These are phyloP conservation scores for Dendrolimus houi DNA, from an alignment of 2,888 invertebrate genomes.

Conservation along the genomic window DNA sequence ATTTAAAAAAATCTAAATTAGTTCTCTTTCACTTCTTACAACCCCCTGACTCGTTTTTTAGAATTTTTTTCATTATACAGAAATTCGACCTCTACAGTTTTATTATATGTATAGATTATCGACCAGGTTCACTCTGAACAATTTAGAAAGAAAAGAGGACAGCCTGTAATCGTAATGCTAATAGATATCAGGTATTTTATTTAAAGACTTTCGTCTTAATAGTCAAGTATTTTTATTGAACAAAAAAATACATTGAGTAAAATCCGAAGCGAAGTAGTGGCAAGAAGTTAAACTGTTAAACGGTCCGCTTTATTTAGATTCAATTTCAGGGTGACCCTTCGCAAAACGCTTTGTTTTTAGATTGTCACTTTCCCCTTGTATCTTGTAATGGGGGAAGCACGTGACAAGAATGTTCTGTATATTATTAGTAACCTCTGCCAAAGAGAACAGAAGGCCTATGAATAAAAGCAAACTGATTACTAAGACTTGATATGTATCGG, in stretches of 20 bases:
- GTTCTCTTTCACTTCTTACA: too few species aligned
- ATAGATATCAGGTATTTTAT: too few species aligned
- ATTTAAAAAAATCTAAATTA: too few species aligned
- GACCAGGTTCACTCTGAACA: too few species aligned
- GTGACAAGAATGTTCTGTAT: slow-evolving; percentile 47
- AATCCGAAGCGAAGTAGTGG: slow-evolving; percentile 4
- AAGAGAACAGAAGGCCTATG: slow-evolving; percentile 16
- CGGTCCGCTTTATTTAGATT: slow-evolving; percentile 35
- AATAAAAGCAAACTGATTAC: slow-evolving; percentile 11
- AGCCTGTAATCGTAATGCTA: too few species aligned
- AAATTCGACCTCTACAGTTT: too few species aligned
- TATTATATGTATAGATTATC: too few species aligned
- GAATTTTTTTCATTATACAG: too few species aligned
- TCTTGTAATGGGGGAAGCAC: slow-evolving; percentile 51
- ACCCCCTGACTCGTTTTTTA: too few species aligned
- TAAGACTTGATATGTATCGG: not conserved
- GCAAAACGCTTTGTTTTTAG: slow-evolving; percentile 48
- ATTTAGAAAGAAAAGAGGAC: too few species aligned
- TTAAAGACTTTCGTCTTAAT: too few species aligned
- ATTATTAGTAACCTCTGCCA: slow-evolving; percentile 26
- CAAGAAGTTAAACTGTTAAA: slow-evolving; percentile 16
- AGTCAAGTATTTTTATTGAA: not conserved
- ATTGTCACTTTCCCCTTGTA: slow-evolving; percentile 59
- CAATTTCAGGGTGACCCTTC: slow-evolving; percentile 38
- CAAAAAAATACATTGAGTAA: not conserved